These are phyloP conservation scores for Limnephilus rhombicus DNA, from an alignment of 2,888 invertebrate species.

Conservation along the genomic window DNA sequence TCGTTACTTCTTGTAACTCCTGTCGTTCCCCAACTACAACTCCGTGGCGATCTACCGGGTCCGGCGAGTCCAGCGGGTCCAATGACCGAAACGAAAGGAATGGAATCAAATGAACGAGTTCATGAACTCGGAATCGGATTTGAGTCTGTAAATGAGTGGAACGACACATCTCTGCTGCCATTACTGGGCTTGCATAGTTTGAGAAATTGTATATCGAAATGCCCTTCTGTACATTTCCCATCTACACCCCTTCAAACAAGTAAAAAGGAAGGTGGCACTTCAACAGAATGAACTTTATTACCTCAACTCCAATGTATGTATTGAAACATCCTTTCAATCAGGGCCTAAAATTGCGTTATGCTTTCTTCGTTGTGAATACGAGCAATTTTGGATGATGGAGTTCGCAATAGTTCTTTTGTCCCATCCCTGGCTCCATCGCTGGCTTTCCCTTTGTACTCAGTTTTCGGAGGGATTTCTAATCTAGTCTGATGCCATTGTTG, in stretches of 20 bases:
- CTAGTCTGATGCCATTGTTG: conserved; percentile 56
- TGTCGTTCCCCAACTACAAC: too few species aligned
- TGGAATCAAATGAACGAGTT: too few species aligned
- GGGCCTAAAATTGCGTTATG: not conserved
- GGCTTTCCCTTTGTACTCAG: conserved; percentile 51
- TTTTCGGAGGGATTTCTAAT: conserved; percentile 56
- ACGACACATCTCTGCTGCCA: not conserved
- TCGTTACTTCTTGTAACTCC: too few species aligned
- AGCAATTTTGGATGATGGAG: conserved; percentile 51
- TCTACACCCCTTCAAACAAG: not conserved
- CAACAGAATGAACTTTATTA: not conserved
- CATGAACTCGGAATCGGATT: too few species aligned
- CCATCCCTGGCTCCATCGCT: conserved; percentile 42
- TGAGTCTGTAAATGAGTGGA: too few species aligned
- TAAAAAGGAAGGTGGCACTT: not conserved
- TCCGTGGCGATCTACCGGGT: too few species aligned
- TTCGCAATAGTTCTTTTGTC: conserved; percentile 58
- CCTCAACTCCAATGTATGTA: not conserved
- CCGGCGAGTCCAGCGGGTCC: too few species aligned
- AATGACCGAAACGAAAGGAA: too few species aligned
- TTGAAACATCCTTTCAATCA: not conserved
- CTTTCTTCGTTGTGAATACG: not conserved
- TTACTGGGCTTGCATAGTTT: not conserved
- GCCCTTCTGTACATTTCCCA: not conserved
- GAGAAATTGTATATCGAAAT: not conserved